Evolutionary conservation across 92 coral and sea anemone genomes (phyloP).

Genomic region (Phymanthus crucifer): DNA sequence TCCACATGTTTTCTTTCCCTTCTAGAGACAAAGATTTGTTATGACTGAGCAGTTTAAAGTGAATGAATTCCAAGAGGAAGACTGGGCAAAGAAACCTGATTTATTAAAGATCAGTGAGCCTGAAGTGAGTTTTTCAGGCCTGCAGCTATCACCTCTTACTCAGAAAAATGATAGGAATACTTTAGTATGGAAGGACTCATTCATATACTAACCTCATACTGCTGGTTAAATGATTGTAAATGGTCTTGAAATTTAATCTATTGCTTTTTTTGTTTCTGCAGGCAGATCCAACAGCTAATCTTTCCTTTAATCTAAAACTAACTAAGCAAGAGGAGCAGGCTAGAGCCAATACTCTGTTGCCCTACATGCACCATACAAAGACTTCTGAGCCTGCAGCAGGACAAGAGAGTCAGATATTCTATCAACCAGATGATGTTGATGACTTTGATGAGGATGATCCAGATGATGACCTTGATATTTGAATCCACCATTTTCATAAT

Average conservation of each 20-base stretch:
- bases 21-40: slow-evolving; percentile 50
- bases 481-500: not conserved
- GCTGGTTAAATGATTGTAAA: too few relatives aligned
- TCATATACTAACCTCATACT: too few relatives aligned
- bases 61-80: slow-evolving; percentile 62
- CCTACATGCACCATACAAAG: slow-evolving; percentile 76
- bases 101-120: slow-evolving; percentile 7
- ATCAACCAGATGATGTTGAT: slow-evolving; percentile 95
- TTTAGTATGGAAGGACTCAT: too few relatives aligned
- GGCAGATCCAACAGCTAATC: slow-evolving; percentile 85
- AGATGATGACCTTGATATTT: slow-evolving; percentile 95
- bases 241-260: not conserved
- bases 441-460: slow-evolving; percentile 99
- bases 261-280: slow-evolving; percentile 2
- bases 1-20: not conserved
- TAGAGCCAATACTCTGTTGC: slow-evolving; percentile 81
- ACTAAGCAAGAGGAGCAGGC: slow-evolving; percentile 78
- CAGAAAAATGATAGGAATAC: too few relatives aligned
- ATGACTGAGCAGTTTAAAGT: slow-evolving; percentile 48
- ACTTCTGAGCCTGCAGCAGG: slow-evolving; percentile 32
- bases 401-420: slow-evolving; percentile 82
- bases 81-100: slow-evolving; percentile 51
- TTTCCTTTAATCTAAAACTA: slow-evolving; percentile 82
- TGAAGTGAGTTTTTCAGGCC: not conserved
- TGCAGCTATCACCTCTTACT: too few relatives aligned